Base-by-base conservation (phyloP, 2,113 vertebrate genomes). In the Mustela lutreola region DNA sequence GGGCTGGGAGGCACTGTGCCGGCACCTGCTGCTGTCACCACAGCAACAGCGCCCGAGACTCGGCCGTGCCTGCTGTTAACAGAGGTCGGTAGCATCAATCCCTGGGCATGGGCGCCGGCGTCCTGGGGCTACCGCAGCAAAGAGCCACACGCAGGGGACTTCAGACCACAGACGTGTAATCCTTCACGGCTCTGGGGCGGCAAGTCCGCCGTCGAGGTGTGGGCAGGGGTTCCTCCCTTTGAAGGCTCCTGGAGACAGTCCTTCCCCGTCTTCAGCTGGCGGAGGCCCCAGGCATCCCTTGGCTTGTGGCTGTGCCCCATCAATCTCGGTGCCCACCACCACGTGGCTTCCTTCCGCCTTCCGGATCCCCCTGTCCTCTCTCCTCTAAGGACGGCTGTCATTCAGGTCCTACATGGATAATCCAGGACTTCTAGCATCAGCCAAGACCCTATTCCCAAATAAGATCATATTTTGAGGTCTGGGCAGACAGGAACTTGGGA, bases 281-380 rank as follows among this genome's bases (percentile, higher is more conserved):
- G 0, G 58, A 1, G 42, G 24, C 63, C 65, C 60, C n/a, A 0
- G 31, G 14, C 8, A 0, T 4, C 4, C 39, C 26, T 33, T 7
- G 26, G 56, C 48, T 53, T 18, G 4, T 60, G 82, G 65, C 33
- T 1, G 0, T 0, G 0, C 42, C 60, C 1, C 0, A 18, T 9
- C 12, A 0, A 0, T 14, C 42, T 31, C 42, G 9, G 24, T 11
- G 7, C 65, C 5, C 0, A 0, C 1, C 4, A 4, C 4, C 87
- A 2, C 53, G 0, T 0, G 15, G 48, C 14, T 24, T 2, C 18
- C 67, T n/a, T 10, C 36, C 45, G 21, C 56, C 1, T 12, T 28
- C 24, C 39, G 18, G 5, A 21, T 18, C 33, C 21, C 56, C 56
- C 42, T 16, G 21, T 11, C 24, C 31, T 33, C 42, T n/a, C 33